Base-by-base conservation (phyloP, 1,140 invertebrate species). In the Cylas formicarius region DNA sequence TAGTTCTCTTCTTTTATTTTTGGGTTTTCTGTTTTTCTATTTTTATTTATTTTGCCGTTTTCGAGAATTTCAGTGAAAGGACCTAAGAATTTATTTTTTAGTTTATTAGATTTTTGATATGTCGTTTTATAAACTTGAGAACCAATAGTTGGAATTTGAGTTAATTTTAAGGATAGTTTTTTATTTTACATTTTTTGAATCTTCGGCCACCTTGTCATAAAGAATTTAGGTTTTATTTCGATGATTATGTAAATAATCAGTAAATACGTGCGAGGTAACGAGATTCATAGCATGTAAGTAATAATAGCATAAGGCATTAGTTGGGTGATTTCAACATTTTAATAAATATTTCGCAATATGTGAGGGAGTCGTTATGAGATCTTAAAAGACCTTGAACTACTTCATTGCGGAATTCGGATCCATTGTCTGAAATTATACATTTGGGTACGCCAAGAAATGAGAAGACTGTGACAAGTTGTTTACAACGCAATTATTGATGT, bases 311-410 rank as follows among this genome's bases (percentile, higher is more conserved):
- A 54, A 28, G 32, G 42, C 51, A 54, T 48, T 21, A 19, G 1
- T 13, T 22, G 43, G 16, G 17, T 38, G n/a, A 23, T n/a, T 6
- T 36, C 9, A 20, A 41, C 41, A 23, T 49, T 32, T 36, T 47
- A 44, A 50, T 56, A 13, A 14, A 35, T 36, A 45, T 56, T 31
- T 35, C 51, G 46, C 20, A 60, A 48, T 13, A 64, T 52, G 23
- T 63, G 59, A 21, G 59, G 48, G 27, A 60, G 42, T 53, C 56
- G 19, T 58, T 57, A 46, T 61, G 56, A 9, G 42, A n/a, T 37
- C 40, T 42, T 34, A 54, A 50, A 11, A 61, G 34, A 36, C 54
- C 51, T 28, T 50, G 44, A 16, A 59, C 32, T 14, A 46, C 26
- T 14, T 45, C 42, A 33, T 59, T 57, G 26, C 50, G 43, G 43